Conservation (phyloP, 2,888 invertebrate species). For the Spilarctia lutea region DNA sequence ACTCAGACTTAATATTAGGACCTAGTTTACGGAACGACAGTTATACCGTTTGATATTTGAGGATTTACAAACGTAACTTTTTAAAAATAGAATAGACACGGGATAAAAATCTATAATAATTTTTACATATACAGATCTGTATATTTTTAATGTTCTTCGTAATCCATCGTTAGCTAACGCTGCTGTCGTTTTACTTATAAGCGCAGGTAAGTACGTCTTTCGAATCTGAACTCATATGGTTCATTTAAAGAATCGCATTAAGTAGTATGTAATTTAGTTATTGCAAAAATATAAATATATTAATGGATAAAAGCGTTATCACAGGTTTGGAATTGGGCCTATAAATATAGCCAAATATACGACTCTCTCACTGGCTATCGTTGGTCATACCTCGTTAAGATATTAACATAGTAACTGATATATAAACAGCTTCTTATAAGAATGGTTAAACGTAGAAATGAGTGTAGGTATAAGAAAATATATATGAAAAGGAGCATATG, state of each 20-base stretch:
- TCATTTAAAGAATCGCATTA: not conserved
- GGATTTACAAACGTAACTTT: conserved; percentile 13
- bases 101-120: no score
- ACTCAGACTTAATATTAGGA: conserved; percentile 37
- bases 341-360: not conserved
- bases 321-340: not conserved
- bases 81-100: no score
- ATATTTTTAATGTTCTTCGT: not conserved
- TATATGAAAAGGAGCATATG: no score
- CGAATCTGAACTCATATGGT: no score
- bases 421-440: no score
- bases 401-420: no score
- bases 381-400: no score
- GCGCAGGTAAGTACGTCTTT: no score
- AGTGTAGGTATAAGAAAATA: no score
- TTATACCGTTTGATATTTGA: conserved; percentile 23
- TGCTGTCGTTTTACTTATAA: not conserved
- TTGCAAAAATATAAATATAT: not conserved
- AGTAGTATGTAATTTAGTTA: not conserved
- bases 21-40: conserved; percentile 36
- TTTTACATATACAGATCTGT: no score
- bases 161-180: not conserved
- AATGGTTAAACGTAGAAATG: no score
- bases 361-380: no score
- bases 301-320: not conserved